phyloP scores from a whole-genome alignment of 2,797 vertebrate genomes.

The Octomys mimax region DNA sequence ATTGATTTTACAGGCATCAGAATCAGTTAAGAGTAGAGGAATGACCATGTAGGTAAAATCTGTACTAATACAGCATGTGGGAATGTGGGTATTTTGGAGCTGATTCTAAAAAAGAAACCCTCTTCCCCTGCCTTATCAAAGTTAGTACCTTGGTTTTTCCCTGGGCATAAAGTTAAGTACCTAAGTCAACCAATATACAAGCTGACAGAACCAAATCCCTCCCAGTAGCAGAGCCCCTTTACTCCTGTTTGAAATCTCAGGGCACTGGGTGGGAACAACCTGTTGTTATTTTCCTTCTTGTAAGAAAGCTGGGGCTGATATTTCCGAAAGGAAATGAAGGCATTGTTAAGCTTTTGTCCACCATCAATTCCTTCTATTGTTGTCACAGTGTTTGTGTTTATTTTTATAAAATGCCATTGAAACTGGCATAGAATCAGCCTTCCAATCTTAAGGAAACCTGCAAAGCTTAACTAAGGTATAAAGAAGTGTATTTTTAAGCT shows the following conservation, averaged over 20 bases:
- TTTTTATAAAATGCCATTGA: slow-evolving; percentile 63
- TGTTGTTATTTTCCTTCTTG: slow-evolving; percentile 40
- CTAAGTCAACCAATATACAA: slow-evolving; percentile 9
- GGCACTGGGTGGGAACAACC: neutral
- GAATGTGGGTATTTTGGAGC: neutral
- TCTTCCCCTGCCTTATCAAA: neutral
- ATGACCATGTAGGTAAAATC: neutral
- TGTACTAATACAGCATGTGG: neutral
- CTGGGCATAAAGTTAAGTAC: slow-evolving; percentile 37
- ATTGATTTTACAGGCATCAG: neutral
- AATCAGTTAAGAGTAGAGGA: neutral
- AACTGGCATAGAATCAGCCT: slow-evolving; percentile 10
- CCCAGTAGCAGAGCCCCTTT: neutral
- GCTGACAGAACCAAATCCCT: neutral
- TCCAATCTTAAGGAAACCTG: neutral
- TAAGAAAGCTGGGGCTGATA: slow-evolving; percentile 44
- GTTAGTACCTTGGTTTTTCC: slow-evolving; percentile 8
- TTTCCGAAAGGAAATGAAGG: slow-evolving; percentile 56
- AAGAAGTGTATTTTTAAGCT: slow-evolving; percentile 10
- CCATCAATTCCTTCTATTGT: slow-evolving; percentile 51
- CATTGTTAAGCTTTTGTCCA: slow-evolving; percentile 58
- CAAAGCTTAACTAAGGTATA: neutral
- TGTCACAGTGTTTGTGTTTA: slow-evolving; percentile 21
- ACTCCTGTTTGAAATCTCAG: slow-evolving; percentile 38
- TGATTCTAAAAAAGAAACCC: slow-evolving; percentile 38